Evolutionary conservation across 2,888 invertebrate species (phyloP).

Genomic region (Hylaea fasciaria): DNA sequence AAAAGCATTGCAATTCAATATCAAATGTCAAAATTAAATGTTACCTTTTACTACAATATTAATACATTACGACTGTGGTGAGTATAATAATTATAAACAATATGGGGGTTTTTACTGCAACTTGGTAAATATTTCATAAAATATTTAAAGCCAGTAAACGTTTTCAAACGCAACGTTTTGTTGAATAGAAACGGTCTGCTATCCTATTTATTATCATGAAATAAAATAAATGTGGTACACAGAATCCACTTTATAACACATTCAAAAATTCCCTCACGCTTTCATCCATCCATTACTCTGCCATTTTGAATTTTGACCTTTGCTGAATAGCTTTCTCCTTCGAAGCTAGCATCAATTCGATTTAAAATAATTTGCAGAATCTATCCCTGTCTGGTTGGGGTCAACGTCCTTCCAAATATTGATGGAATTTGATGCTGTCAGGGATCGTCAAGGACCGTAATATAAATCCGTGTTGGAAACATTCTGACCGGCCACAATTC

Average conservation of each 20-base stretch:
- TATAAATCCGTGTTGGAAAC: constrained; percentile 75
- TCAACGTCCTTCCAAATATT: constrained; percentile 66
- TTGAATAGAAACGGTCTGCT: background rate
- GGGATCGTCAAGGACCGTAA: constrained; percentile 54
- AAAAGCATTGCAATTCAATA: too few species aligned
- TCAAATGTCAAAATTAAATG: too few species aligned
- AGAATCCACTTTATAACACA: background rate
- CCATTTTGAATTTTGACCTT: constrained; percentile 35
- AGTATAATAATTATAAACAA: too few species aligned
- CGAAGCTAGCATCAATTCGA: constrained; percentile 41
- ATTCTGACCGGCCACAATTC: constrained; percentile 77
- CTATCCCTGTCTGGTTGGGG: constrained; percentile 38
- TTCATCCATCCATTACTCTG: constrained; percentile 32
- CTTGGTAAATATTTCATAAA: too few species aligned
- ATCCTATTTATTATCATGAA: background rate
- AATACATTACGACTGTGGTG: too few species aligned
- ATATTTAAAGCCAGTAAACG: background rate
- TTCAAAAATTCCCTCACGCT: constrained; percentile 27
- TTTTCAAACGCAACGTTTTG: background rate
- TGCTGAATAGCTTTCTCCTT: constrained; percentile 31
- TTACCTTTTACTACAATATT: too few species aligned
- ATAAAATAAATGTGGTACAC: background rate
- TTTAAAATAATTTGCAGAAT: constrained; percentile 51
- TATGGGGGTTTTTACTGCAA: too few species aligned
- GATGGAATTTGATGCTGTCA: constrained; percentile 67